Conservation (phyloP, 2,797 vertebrate genomes). For the Remorina albescens region DNA sequence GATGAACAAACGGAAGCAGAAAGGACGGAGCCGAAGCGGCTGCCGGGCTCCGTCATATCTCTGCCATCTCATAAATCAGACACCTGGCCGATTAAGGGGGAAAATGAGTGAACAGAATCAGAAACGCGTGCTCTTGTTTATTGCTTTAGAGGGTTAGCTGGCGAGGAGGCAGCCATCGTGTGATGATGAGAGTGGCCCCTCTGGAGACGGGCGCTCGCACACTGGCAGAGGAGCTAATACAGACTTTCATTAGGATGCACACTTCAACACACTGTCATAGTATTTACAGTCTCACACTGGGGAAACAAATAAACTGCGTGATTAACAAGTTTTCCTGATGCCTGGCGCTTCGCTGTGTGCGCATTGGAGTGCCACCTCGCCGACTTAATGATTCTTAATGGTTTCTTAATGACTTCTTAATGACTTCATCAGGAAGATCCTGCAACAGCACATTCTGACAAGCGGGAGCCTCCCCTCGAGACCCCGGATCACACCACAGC, state of each 20-base stretch:
- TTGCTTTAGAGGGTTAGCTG: conserved; percentile 76
- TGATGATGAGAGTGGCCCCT: conserved; percentile 77
- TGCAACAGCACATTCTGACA: conserved; percentile 82
- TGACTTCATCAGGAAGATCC: conserved; percentile 87
- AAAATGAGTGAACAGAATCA: conserved; percentile 62
- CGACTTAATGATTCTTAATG: conserved; percentile 89
- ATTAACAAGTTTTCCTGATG: conserved; percentile 85
- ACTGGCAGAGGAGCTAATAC: conserved; percentile 73
- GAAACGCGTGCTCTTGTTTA: conserved; percentile 72
- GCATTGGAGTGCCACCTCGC: conserved; percentile 80
- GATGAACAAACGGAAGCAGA: conserved; percentile 17
- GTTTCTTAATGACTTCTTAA: conserved; percentile 89
- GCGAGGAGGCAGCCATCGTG: conserved; percentile 71
- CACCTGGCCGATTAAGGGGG: conserved; percentile 73
- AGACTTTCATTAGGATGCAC: conserved; percentile 77
- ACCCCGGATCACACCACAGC: conserved; percentile 72
- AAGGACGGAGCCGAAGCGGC: conserved; percentile 21
- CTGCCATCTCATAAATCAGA: conserved; percentile 65
- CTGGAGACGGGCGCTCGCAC: conserved; percentile 71
- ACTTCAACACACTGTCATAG: conserved; percentile 77
- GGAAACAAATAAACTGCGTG: conserved; percentile 86
- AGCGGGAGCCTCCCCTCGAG: conserved; percentile 77
- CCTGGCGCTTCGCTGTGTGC: conserved; percentile 74
- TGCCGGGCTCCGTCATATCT: conserved; percentile 12
- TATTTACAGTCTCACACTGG: conserved; percentile 85